Percentiles rank a stretch among this genome's conserved stretches.
These are phyloP conservation scores for Heliangelus exortis DNA, from an alignment of 2,797 vertebrate species.

Conservation along the genomic window DNA sequence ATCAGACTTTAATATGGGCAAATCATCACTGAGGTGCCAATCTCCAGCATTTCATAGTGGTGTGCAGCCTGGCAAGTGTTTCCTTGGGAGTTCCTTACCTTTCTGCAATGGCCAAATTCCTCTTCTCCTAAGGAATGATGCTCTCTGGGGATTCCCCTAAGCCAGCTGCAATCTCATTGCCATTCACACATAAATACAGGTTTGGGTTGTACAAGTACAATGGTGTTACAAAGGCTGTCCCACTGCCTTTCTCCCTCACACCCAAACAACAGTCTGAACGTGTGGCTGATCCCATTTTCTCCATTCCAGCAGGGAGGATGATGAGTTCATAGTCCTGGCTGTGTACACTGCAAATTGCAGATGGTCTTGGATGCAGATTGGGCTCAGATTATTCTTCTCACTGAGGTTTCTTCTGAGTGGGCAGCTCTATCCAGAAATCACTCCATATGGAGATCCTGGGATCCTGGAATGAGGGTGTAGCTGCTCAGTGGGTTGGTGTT, in stretches of 20 bases:
- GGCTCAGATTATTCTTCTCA: slow-evolving; percentile 7
- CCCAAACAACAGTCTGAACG: neutral
- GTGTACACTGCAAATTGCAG: neutral
- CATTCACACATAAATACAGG: neutral
- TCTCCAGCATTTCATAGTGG: neutral
- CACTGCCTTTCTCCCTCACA: neutral
- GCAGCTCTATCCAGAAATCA: slow-evolving; percentile 2
- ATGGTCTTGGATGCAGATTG: neutral
- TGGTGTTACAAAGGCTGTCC: neutral
- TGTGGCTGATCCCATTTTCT: neutral
- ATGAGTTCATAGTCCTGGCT: neutral
- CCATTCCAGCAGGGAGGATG: neutral
- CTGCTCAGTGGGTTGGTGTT: neutral
- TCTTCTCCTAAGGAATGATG: neutral
- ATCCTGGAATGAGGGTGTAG: neutral
- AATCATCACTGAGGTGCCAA: neutral
- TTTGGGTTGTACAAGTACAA: neutral
- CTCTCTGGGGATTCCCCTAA: neutral
- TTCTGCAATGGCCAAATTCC: neutral
- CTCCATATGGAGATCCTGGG: slow-evolving; percentile 30
- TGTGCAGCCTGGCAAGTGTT: neutral
- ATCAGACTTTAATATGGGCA: neutral
- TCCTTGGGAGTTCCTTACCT: neutral
- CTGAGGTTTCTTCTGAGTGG: neutral
- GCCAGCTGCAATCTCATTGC: neutral